phyloP scores from a whole-genome alignment of 2,888 invertebrate genomes.

The Drosophila cyrtoloma region DNA sequence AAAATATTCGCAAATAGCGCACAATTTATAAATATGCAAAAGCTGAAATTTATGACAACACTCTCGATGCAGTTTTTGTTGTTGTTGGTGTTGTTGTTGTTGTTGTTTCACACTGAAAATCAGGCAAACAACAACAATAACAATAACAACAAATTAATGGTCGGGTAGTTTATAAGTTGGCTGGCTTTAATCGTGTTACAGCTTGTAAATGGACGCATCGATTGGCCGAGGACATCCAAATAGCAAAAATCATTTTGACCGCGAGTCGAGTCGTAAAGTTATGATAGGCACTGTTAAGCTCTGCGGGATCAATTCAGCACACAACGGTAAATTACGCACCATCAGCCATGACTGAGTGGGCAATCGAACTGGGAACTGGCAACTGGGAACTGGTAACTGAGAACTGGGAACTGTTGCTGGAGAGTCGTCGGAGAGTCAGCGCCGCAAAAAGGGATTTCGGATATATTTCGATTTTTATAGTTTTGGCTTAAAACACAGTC shows the following conservation, averaged over 20 bases:
- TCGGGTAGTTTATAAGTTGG: constrained; percentile 56
- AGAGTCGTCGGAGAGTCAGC: not conserved
- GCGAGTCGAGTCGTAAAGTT: constrained; percentile 64
- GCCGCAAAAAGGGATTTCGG: constrained; percentile 64
- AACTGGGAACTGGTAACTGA: not conserved
- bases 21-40: constrained; percentile 64
- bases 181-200: constrained; percentile 60
- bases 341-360: constrained; percentile 10
- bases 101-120: constrained; percentile 16
- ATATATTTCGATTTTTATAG: constrained; percentile 66
- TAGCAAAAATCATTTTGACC: constrained; percentile 60
- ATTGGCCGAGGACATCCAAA: constrained; percentile 33
- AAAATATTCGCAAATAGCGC: constrained; percentile 45
- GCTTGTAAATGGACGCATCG: constrained; percentile 61
- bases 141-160: constrained; percentile 53
- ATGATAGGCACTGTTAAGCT: constrained; percentile 78
- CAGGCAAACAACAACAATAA: constrained; percentile 15
- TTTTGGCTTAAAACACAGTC: constrained; percentile 51
- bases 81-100: not conserved
- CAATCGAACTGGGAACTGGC: not conserved
- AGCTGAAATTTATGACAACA: constrained; percentile 46
- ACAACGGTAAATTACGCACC: constrained; percentile 59
- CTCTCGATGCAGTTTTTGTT: constrained; percentile 23
- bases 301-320: constrained; percentile 68
- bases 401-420: not conserved